Conservation (phyloP, 1,140 invertebrate species). For the Dendroctonus ponderosae region DNA sequence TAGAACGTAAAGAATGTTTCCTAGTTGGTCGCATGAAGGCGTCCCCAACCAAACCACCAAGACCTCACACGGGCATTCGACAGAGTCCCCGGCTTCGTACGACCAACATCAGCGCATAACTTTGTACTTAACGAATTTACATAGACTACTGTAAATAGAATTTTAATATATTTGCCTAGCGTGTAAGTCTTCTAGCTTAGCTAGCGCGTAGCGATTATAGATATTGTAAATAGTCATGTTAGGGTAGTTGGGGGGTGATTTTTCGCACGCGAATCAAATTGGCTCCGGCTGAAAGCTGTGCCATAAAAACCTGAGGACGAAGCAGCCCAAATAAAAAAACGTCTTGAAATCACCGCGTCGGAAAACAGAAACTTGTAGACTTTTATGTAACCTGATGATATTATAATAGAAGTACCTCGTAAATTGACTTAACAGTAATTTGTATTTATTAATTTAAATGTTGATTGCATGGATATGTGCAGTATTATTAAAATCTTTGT, state of each 20-base stretch:
- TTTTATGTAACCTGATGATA: conserved; percentile 28
- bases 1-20: no score
- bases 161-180: conserved; percentile 38
- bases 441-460: conserved; percentile 36
- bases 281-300: no score
- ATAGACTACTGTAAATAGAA: conserved; percentile 38
- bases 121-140: conserved; percentile 29
- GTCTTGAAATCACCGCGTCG: neutral
- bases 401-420: conserved; percentile 22
- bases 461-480: conserved; percentile 29
- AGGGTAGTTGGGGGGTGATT: no score
- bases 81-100: no score
- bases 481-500: conserved; percentile 39
- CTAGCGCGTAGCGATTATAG: conserved; percentile 7
- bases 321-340: neutral
- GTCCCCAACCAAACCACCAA: no score
- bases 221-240: neutral
- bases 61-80: no score
- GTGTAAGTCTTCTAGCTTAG: conserved; percentile 8
- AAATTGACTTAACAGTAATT: conserved; percentile 7
- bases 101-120: no score
- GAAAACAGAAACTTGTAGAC: conserved; percentile 1
- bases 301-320: no score
- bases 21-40: no score
- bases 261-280: no score